These are phyloP conservation scores for Acanthaster planci DNA, from an alignment of 35 echinoderm and acorn worm genomes.

Conservation along the genomic window DNA sequence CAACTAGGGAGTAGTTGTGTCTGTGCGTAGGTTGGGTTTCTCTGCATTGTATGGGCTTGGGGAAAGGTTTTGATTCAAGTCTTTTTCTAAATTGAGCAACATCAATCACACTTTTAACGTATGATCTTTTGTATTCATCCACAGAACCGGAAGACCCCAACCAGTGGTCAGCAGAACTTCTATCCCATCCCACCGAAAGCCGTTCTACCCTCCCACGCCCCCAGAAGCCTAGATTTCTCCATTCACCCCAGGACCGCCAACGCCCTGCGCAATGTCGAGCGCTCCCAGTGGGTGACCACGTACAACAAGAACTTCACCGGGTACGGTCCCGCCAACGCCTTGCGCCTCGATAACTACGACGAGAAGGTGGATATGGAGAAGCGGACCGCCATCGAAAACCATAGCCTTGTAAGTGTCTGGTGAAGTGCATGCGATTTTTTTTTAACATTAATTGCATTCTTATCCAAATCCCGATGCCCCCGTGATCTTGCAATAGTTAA, in stretches of 20 bases:
- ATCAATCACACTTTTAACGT: too few species aligned
- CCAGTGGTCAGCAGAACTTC: constrained; percentile 79
- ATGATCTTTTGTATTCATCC: neutral
- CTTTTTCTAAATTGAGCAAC: too few species aligned
- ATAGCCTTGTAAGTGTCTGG: constrained; percentile 84
- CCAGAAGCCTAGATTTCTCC: constrained; percentile 72
- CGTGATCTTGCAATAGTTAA: neutral
- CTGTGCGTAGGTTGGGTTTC: too few species aligned
- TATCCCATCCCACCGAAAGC: constrained; percentile 94
- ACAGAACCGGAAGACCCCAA: constrained; percentile 88
- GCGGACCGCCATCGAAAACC: constrained; percentile 76
- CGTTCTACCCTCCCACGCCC: constrained; percentile 90
- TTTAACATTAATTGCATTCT: neutral
- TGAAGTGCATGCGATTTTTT: neutral
- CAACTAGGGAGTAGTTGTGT: too few species aligned
- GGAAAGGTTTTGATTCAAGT: too few species aligned
- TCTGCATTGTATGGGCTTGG: too few species aligned
- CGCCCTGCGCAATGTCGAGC: constrained; percentile 87
- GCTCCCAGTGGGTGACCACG: constrained; percentile 92
- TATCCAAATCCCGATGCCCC: neutral
- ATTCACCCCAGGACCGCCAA: constrained; percentile 76
- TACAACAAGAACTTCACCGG: constrained; percentile 84
- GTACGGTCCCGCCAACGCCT: constrained; percentile 71
- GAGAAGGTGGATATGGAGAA: constrained; percentile 84
- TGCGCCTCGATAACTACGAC: constrained; percentile 78